These are phyloP conservation scores for Mormyrus hasselquistii DNA, from an alignment of 2,797 vertebrate genomes.

Conservation along the genomic window DNA sequence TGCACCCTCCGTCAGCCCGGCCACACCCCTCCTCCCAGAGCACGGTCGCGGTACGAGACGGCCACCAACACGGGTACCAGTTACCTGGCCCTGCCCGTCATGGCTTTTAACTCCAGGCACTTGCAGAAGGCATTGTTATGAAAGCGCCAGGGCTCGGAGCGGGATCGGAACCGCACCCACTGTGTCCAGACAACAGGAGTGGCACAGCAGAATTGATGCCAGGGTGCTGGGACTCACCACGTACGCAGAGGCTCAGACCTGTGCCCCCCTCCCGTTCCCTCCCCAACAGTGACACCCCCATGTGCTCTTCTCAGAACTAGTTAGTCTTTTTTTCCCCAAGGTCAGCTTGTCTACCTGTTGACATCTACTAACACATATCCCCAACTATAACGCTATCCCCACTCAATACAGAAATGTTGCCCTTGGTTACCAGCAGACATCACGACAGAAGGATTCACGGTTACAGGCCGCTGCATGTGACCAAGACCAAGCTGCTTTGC, in stretches of 20 bases:
- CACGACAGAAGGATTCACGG: neutral
- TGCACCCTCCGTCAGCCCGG: neutral
- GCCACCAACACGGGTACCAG: neutral
- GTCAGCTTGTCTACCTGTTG: neutral
- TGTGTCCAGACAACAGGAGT: neutral
- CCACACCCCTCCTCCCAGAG: neutral
- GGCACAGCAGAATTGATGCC: neutral
- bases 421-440: conserved; percentile 9
- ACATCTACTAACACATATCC: neutral
- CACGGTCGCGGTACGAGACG: neutral
- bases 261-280: neutral
- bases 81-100: neutral
- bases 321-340: neutral
- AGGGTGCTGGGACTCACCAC: neutral
- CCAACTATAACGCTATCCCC: neutral
- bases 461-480: neutral
- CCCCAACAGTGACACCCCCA: neutral
- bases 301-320: neutral
- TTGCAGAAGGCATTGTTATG: conserved; percentile 19
- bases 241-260: neutral
- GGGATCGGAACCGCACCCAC: neutral
- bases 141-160: neutral
- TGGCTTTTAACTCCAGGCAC: conserved; percentile 24
- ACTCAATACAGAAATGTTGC: neutral
- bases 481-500: neutral